Base-by-base conservation (phyloP, 2,888 invertebrate species). In the Dicranocentrus wangi region DNA sequence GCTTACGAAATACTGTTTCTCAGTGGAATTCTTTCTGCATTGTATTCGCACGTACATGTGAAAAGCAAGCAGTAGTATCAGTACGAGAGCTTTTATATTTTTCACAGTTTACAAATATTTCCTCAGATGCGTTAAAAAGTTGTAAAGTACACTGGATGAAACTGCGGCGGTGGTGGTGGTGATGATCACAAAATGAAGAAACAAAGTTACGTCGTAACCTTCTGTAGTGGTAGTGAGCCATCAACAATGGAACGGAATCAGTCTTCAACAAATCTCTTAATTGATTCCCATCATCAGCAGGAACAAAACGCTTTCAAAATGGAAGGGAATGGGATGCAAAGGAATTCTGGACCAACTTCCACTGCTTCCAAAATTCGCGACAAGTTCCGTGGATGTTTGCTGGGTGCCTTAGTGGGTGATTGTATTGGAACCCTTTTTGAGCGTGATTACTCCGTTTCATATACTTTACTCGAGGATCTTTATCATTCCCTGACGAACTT, bases 361-460 rank as follows among this genome's bases (percentile, higher is more conserved):
- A 25, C 43, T 23, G 25, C 68, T 28, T 39, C 47, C 2, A 58
- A 66, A n/a, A 28, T 78, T 2, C 43, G 72, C 1, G 90, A 89
- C 83, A 93, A 92, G 88, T 93, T 93, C 88, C 90, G 92, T 61
- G 93, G 93, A 2, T 91, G 92, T 81, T 87, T 94, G 86, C 89
- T 93, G 2, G 93, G 93, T 13, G 91, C 91, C 17, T 89, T 93
- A 55, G 87, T 92, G 2, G 94, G 93, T 0, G 93, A 94, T 88
- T 93, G 93, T 87, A 88, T 93, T 15, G 94, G 93, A 53, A 90
- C 91, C 19, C 91, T 92, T n/a, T 93, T 91, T 88, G 93, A 93
- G 89, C 91, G 90, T 15, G 89, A 90, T 58, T 55, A 58, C 43
- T 76, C 87, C 5, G 88, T 91, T 10, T 89, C 90, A n/a, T 91